Conservation (phyloP, 2,113 vertebrate genomes). For the Brachypteracias leptosomus region DNA sequence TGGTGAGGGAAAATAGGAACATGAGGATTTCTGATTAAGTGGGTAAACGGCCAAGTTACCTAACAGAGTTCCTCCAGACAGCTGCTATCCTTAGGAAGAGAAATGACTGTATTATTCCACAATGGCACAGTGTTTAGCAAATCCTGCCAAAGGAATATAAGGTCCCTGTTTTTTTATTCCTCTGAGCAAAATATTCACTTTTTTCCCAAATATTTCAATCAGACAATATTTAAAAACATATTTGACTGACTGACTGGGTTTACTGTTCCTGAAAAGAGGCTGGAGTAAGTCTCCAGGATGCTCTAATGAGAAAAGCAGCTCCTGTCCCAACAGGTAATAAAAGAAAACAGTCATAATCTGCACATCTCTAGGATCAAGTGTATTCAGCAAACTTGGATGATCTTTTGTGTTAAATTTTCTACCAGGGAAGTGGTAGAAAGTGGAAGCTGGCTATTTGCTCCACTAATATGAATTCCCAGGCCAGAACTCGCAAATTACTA, state of each 20-base stretch:
- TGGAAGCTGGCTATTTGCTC: background rate
- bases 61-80: background rate
- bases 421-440: background rate
- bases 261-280: background rate
- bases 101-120: background rate
- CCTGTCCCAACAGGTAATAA: background rate
- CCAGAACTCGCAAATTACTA: background rate
- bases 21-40: background rate
- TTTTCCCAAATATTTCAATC: background rate
- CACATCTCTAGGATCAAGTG: background rate
- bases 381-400: background rate
- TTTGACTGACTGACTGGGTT: background rate
- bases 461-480: background rate
- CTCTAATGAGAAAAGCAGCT: background rate
- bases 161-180: background rate
- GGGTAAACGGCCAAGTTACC: background rate
- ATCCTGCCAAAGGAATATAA: background rate
- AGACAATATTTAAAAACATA: background rate
- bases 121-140: background rate
- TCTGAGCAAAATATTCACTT: background rate
- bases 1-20: background rate
- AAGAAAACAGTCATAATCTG: background rate
- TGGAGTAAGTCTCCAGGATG: background rate
- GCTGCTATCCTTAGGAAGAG: constrained; percentile 1
- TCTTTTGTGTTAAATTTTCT: background rate